A percentile compares a stretch with the other conserved stretches of the same genome.
Evolutionary conservation across 2,888 invertebrate genomes (phyloP).

Genomic region (Agrotis ipsilon): DNA sequence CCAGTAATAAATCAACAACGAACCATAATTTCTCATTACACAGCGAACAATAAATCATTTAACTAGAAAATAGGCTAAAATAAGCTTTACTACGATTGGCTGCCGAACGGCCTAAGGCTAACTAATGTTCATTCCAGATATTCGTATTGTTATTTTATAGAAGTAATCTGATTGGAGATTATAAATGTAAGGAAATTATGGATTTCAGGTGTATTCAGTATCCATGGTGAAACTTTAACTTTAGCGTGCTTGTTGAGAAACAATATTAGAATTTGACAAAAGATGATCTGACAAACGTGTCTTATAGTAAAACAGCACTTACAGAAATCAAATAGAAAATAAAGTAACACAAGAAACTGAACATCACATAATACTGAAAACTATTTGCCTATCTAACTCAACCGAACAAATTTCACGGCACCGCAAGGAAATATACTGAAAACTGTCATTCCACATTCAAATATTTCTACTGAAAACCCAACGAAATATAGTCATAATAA

Average conservation of each 20-base stretch:
- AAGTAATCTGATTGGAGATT: background rate
- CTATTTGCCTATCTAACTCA: slow-evolving; percentile 23
- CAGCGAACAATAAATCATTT: slow-evolving; percentile 65
- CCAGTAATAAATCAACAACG: slow-evolving; percentile 57
- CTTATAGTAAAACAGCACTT: background rate
- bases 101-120: slow-evolving; percentile 28
- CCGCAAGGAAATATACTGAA: slow-evolving; percentile 23
- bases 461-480: slow-evolving; percentile 42
- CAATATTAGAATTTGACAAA: too few species aligned
- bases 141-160: slow-evolving; percentile 20
- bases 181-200: background rate
- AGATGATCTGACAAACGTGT: too few species aligned
- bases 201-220: background rate
- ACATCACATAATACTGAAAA: background rate
- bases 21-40: slow-evolving; percentile 65
- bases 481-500: slow-evolving; percentile 57
- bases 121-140: slow-evolving; percentile 27
- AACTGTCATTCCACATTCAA: slow-evolving; percentile 41
- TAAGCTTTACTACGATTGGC: slow-evolving; percentile 47
- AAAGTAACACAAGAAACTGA: slow-evolving; percentile 9
- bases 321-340: background rate
- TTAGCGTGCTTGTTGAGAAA: too few species aligned
- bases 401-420: slow-evolving; percentile 28
- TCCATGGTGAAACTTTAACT: too few species aligned
- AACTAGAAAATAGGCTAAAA: slow-evolving; percentile 67